Percentiles rank a stretch among this genome's conserved stretches.
phyloP scores from a whole-genome alignment of 2,797 vertebrate species.

The Furcifer pardalis region DNA sequence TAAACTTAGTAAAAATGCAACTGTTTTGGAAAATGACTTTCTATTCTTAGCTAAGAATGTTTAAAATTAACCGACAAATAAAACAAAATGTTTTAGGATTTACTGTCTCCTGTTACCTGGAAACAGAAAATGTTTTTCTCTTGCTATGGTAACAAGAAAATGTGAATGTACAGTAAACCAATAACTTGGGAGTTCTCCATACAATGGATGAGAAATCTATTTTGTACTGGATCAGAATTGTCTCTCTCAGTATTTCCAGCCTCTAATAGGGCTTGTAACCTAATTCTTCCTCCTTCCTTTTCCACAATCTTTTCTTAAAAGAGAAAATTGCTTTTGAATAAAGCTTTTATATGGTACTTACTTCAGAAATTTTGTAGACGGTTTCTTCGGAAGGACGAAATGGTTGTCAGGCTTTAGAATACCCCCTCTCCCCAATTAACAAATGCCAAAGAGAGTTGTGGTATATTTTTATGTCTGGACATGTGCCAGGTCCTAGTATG shows the following conservation, averaged over 20 bases:
- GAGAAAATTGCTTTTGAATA: constrained; percentile 17
- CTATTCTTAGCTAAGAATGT: constrained; percentile 50
- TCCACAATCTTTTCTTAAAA: neutral
- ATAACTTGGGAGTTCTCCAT: constrained; percentile 71
- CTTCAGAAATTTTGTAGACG: neutral
- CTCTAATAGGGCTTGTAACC: constrained; percentile 32
- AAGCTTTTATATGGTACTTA: neutral
- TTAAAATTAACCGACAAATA: constrained; percentile 62
- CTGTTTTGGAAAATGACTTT: constrained; percentile 50
- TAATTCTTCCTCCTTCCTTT: neutral
- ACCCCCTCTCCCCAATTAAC: neutral
- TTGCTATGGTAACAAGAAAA: constrained; percentile 70
- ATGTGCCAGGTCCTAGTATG: neutral
- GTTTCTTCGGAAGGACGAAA: constrained; percentile 8
- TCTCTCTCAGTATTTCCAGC: constrained; percentile 31
- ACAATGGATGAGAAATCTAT: constrained; percentile 55
- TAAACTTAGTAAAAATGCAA: constrained; percentile 36
- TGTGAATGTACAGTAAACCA: constrained; percentile 53
- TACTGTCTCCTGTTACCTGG: constrained; percentile 69
- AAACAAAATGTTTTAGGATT: constrained; percentile 69
- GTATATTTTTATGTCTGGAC: neutral
- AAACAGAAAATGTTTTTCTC: constrained; percentile 67
- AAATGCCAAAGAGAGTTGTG: neutral
- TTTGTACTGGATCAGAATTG: constrained; percentile 38
- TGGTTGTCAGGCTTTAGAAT: constrained; percentile 20